Base-by-base conservation (phyloP, 2,888 invertebrate genomes). In the Lithophane semibrunnea region DNA sequence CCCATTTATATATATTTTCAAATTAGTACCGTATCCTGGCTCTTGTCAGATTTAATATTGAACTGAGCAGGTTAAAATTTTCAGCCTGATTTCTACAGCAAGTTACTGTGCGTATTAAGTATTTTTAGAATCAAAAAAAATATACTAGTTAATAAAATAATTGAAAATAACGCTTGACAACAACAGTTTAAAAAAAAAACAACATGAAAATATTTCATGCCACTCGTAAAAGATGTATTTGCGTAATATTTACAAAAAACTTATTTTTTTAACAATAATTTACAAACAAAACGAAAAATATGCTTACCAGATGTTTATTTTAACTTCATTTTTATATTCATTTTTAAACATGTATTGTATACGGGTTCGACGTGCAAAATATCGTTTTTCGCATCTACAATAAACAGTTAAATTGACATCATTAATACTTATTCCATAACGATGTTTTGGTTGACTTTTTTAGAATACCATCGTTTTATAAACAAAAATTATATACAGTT, bases 291-390 rank as follows among this genome's bases (percentile, higher is more conserved):
- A 69, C 29, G 1, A 18, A 67, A 64, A 58, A 18, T 9, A 44
- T 37, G 37, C 29, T 65, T 42, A 54, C 24, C 37, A 75, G 4
- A 18, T 68, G 13, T 52, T 37, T 64, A 24, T 82, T 76, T 37
- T 16, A 21, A 42, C 44, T 65, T 37, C 47, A 29, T 63, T 67
- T 83, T 71, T 29, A 58, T 58, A 67, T 44, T 65, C 5, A 21
- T 82, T 82, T 64, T 79, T 61, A 12, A 79, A 60, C 12, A 64
- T 79, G 42, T 42, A 68, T 64, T 79, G 42, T 42, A 68, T 64
- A 64, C 49, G 16, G 66, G n/a, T 47, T 61, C n/a, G 49, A 75
- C 76, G 85, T 85, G 82, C 85, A 82, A 82, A 82, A 82, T 85
- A 82, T 82, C 71, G 63, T 71, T 72, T 65, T 61, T 10, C 52